Conservation (phyloP, 2,797 vertebrate species). For the Meda fulgida region DNA sequence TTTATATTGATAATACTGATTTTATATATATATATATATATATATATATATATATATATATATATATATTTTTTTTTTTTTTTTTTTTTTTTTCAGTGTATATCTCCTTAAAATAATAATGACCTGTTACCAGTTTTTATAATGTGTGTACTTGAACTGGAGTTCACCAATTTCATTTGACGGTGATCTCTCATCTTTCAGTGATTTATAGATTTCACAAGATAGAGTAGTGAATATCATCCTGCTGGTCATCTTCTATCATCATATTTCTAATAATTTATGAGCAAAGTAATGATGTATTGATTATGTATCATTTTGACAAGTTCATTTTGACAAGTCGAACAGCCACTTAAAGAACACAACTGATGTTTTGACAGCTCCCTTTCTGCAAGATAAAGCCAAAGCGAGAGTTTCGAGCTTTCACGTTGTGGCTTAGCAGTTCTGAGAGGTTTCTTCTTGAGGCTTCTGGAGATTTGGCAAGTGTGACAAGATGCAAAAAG, state of each 20-base stretch:
- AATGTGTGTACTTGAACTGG: neutral
- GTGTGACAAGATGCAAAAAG: conserved; percentile 36
- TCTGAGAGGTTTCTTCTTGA: conserved; percentile 36
- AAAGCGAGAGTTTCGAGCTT: conserved; percentile 29
- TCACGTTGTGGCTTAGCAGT: conserved; percentile 22
- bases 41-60: too few relatives aligned
- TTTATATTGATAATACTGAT: too few relatives aligned
- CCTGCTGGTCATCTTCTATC: conserved; percentile 46
- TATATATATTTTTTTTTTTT: too few relatives aligned
- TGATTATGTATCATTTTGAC: conserved; percentile 56
- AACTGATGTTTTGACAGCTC: conserved; percentile 59
- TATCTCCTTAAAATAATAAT: too few relatives aligned
- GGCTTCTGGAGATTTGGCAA: conserved; percentile 23
- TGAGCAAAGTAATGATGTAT: conserved; percentile 57
- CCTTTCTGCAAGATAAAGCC: conserved; percentile 46
- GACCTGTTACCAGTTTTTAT: too few relatives aligned
- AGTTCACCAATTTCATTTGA: neutral
- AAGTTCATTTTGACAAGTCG: conserved; percentile 48
- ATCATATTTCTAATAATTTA: conserved; percentile 40
- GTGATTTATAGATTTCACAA: too few relatives aligned
- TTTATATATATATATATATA: too few relatives aligned
- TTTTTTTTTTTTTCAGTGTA: too few relatives aligned
- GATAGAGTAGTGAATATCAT: conserved; percentile 42
- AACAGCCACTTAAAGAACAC: conserved; percentile 27
- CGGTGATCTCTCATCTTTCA: neutral